Evolutionary conservation across 2,113 vertebrate species (phyloP).

Genomic region (Podiceps cristatus): DNA sequence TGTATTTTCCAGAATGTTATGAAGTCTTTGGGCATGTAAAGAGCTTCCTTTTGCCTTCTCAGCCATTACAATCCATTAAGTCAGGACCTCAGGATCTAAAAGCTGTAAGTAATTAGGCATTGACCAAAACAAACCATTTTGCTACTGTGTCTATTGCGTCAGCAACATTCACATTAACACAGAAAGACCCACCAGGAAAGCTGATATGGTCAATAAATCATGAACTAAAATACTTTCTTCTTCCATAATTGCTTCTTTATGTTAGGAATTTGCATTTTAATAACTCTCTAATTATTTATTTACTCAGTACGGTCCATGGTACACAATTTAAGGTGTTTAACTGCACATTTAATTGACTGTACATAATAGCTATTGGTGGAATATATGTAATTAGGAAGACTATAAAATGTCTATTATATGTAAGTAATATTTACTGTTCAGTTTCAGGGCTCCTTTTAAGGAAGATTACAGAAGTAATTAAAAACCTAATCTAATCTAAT

Average conservation of each 20-base stretch:
- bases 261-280: conserved; percentile 55
- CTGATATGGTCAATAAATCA: conserved; percentile 27
- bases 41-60: not conserved
- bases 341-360: conserved; percentile 42
- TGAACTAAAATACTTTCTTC: not conserved
- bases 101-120: not conserved
- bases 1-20: not conserved
- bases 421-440: not conserved
- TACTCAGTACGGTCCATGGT: not conserved
- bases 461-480: conserved; percentile 14
- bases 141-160: not conserved
- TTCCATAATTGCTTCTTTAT: not conserved
- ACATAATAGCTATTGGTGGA: conserved; percentile 31
- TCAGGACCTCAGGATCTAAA: not conserved
- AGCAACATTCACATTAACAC: not conserved
- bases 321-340: conserved; percentile 36
- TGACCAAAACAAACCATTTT: not conserved
- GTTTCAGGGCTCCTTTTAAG: not conserved
- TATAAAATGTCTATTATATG: not conserved
- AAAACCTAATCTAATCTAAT: conserved; percentile 8
- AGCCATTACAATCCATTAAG: conserved; percentile 9
- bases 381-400: conserved; percentile 15
- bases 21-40: not conserved
- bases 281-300: conserved; percentile 63
- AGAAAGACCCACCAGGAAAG: not conserved